Evolutionary conservation across 2,888 invertebrate genomes (phyloP).

Genomic region (Eristalis intricaria): DNA sequence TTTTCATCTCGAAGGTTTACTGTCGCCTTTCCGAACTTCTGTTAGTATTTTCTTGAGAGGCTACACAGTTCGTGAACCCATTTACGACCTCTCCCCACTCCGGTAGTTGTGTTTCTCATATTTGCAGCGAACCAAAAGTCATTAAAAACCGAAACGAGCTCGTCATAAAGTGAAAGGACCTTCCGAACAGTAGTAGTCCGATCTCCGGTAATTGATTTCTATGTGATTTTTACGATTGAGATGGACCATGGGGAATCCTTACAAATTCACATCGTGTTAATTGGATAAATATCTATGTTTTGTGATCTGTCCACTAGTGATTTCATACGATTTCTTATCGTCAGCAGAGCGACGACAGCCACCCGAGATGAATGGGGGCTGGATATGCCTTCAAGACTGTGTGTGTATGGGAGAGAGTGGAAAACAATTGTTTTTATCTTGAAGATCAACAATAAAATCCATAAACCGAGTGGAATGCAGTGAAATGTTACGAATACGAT

Average conservation of each 20-base stretch:
- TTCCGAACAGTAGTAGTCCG: slow-evolving; percentile 33
- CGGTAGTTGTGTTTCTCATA: slow-evolving; percentile 9
- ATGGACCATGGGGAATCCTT: slow-evolving; percentile 13
- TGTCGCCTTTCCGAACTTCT: neutral
- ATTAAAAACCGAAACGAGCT: slow-evolving; percentile 52
- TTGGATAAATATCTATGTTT: slow-evolving; percentile 67
- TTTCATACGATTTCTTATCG: slow-evolving; percentile 50
- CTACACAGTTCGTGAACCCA: neutral
- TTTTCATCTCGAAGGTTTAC: neutral
- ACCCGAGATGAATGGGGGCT: slow-evolving; percentile 45
- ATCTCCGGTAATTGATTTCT: slow-evolving; percentile 51
- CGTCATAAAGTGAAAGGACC: slow-evolving; percentile 42
- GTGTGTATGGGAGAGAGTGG: neutral
- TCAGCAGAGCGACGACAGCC: neutral
- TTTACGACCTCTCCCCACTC: neutral
- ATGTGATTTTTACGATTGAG: slow-evolving; percentile 53
- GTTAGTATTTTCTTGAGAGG: no score
- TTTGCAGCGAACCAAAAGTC: slow-evolving; percentile 40
- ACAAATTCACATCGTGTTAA: slow-evolving; percentile 68
- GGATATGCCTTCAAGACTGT: neutral
- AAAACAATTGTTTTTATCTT: slow-evolving; percentile 67
- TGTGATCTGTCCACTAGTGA: slow-evolving; percentile 47
- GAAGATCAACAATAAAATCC: slow-evolving; percentile 67
- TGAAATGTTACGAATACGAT: slow-evolving; percentile 24
- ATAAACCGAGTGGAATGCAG: slow-evolving; percentile 57